A percentile compares a stretch with the other conserved stretches of the same genome.
Evolutionary conservation across 2,797 vertebrate species (phyloP).

Genomic region (Falco biarmicus): DNA sequence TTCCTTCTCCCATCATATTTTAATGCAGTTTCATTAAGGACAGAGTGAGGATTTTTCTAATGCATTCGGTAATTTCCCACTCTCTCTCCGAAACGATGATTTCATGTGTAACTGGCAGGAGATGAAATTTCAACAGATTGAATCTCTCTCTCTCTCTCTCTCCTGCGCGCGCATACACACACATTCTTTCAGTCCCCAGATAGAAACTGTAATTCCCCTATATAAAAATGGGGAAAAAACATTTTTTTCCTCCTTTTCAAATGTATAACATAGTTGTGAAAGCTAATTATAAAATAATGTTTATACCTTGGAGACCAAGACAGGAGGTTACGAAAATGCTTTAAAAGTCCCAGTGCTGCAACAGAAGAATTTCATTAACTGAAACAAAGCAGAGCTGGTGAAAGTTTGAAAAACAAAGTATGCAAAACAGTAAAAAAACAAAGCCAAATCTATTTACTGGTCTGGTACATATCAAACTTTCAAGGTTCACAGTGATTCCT

Average conservation of each 20-base stretch:
- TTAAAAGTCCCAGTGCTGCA: conserved; percentile 80
- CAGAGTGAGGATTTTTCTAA: conserved; percentile 66
- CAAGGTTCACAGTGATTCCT: conserved; percentile 57
- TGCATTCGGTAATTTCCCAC: conserved; percentile 56
- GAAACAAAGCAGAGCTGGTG: conserved; percentile 77
- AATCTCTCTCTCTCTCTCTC: conserved; percentile 68
- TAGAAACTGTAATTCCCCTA: conserved; percentile 76
- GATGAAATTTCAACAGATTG: conserved; percentile 72
- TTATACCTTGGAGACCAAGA: conserved; percentile 80
- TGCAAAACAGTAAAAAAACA: conserved; percentile 63
- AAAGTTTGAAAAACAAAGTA: conserved; percentile 79
- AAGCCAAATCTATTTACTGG: conserved; percentile 57
- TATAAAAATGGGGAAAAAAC: conserved; percentile 74
- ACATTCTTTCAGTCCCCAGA: conserved; percentile 76
- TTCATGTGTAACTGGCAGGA: conserved; percentile 76
- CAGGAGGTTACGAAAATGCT: conserved; percentile 79
- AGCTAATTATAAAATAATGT: conserved; percentile 85
- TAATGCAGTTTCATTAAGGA: conserved; percentile 72
- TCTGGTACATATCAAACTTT: conserved; percentile 55
- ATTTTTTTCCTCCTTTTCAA: conserved; percentile 74
- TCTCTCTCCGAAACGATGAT: conserved; percentile 55
- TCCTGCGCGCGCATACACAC: conserved; percentile 12
- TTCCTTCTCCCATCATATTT: conserved; percentile 45
- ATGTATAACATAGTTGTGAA: conserved; percentile 82
- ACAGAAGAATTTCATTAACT: conserved; percentile 82